phyloP scores from a whole-genome alignment of 1,140 invertebrate genomes.

The Portunus trituberculatus region DNA sequence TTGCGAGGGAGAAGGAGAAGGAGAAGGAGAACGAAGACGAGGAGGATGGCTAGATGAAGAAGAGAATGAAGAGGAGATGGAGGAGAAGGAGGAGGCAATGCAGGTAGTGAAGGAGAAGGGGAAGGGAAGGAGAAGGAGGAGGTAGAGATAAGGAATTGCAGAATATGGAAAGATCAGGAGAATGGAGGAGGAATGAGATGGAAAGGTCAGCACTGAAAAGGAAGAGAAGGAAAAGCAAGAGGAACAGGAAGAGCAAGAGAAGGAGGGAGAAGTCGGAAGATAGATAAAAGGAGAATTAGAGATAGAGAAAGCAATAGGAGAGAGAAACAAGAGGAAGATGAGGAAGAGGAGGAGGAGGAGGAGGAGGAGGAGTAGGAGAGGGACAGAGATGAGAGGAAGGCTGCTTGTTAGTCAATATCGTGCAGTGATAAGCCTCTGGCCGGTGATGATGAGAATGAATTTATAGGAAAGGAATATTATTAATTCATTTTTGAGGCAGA shows the following conservation, averaged over 20 bases:
- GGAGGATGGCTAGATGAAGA: not conserved
- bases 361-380: not conserved
- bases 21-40: not conserved
- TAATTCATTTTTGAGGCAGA: not conserved
- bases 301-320: not conserved
- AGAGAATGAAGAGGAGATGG: not conserved
- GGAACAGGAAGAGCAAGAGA: not conserved
- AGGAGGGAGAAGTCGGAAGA: not conserved
- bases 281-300: too few species aligned
- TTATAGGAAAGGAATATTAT: too few species aligned
- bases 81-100: not conserved
- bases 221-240: not conserved
- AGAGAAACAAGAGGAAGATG: not conserved
- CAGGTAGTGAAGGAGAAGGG: not conserved
- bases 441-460: too few species aligned
- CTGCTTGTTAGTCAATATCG: not conserved
- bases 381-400: not conserved
- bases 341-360: not conserved
- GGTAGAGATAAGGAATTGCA: too few species aligned
- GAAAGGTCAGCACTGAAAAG: not conserved
- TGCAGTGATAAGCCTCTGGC: too few species aligned
- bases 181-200: not conserved
- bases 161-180: not conserved
- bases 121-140: not conserved
- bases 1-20: not conserved